Evolutionary conservation across 1,140 invertebrate genomes (phyloP).

Genomic region (Danaus plexippus): DNA sequence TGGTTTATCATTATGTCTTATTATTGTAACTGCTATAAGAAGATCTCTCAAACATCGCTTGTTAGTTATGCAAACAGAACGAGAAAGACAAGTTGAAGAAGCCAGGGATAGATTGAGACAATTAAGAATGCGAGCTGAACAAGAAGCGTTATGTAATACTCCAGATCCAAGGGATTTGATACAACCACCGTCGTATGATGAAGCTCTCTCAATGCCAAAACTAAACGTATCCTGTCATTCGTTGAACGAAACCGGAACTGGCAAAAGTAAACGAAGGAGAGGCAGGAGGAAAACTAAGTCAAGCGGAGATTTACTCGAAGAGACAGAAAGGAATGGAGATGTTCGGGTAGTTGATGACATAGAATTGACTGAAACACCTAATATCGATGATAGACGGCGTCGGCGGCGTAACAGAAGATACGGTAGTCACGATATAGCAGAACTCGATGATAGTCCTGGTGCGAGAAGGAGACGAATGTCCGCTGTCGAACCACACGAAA

Average conservation of each 20-base stretch:
- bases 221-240: constrained; percentile 73
- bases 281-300: constrained; percentile 69
- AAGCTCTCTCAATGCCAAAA: constrained; percentile 80
- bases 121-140: constrained; percentile 71
- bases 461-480: constrained; percentile 49
- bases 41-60: constrained; percentile 72
- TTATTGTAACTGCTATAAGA: constrained; percentile 69
- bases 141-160: constrained; percentile 73
- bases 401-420: constrained; percentile 50
- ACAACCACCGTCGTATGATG: constrained; percentile 79
- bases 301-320: constrained; percentile 66
- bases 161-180: constrained; percentile 76
- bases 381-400: constrained; percentile 35
- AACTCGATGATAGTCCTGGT: constrained; percentile 57
- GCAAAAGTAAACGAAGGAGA: constrained; percentile 60
- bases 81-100: constrained; percentile 75
- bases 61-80: constrained; percentile 71
- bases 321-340: constrained; percentile 58
- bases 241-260: constrained; percentile 69
- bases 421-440: constrained; percentile 60
- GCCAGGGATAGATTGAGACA: constrained; percentile 68
- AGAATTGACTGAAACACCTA: constrained; percentile 36
- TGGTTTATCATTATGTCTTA: constrained; percentile 62
- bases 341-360: constrained; percentile 39
- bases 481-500: constrained; percentile 35